A percentile compares a stretch with the other conserved stretches of the same genome.
Evolutionary conservation across 2,888 invertebrate species (phyloP).

Genomic region (Patella depressa): DNA sequence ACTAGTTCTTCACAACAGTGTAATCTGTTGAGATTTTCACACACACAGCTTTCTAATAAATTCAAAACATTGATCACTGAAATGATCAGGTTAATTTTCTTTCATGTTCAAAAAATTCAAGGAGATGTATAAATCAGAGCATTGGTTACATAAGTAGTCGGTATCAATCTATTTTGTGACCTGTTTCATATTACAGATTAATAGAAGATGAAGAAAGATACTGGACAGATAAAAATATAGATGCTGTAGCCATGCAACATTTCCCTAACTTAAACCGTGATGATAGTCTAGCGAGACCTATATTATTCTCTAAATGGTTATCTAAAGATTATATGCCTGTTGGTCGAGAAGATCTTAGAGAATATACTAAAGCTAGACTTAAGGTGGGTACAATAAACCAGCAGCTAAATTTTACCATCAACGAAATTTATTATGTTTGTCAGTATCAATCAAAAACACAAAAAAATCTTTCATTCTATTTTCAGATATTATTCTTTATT

Average conservation of each 20-base stretch:
- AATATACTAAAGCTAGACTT: slow-evolving; percentile 96
- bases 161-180: neutral
- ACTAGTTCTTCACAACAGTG: too few relatives aligned
- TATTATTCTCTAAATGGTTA: slow-evolving; percentile 98
- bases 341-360: slow-evolving; percentile 91
- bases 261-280: slow-evolving; percentile 91
- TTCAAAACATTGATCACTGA: neutral
- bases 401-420: too few relatives aligned
- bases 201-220: slow-evolving; percentile 94
- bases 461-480: neutral
- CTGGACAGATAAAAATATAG: slow-evolving; percentile 99
- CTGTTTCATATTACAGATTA: slow-evolving; percentile 72
- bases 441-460: neutral
- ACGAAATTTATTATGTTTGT: too few relatives aligned
- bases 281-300: slow-evolving; percentile 90
- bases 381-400: slow-evolving; percentile 77
- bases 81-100: neutral
- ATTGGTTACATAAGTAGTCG: neutral
- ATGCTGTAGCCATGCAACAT: slow-evolving; percentile 83
- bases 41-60: too few relatives aligned
- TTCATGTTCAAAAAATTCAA: neutral
- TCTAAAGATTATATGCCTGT: slow-evolving; percentile 98
- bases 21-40: too few relatives aligned
- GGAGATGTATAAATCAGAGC: neutral
- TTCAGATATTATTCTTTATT: neutral